These are phyloP conservation scores for Balearica regulorum DNA, from an alignment of 2,797 vertebrate species.

Conservation along the genomic window DNA sequence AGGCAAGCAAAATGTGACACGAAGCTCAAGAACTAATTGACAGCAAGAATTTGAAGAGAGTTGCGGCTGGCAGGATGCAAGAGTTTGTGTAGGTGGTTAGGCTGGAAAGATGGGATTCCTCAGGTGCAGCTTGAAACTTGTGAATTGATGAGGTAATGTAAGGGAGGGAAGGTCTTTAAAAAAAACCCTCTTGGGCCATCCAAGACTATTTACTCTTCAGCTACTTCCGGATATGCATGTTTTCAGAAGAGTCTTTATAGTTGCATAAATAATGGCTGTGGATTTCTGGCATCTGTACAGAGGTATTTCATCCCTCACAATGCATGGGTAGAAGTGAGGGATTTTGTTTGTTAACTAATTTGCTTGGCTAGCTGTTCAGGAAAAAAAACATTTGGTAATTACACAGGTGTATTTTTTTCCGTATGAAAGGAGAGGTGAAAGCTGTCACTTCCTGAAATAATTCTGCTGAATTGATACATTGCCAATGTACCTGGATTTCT, in stretches of 20 bases:
- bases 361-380: neutral
- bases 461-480: neutral
- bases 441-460: neutral
- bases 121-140: neutral
- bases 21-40: neutral
- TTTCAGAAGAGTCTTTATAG: neutral
- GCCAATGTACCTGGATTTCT: neutral
- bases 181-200: neutral
- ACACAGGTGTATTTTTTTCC: neutral
- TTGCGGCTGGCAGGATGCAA: neutral
- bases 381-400: neutral
- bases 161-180: neutral
- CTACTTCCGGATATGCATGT: neutral
- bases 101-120: neutral
- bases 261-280: neutral
- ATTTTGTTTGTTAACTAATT: neutral
- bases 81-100: neutral
- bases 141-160: neutral
- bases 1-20: neutral
- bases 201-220: neutral
- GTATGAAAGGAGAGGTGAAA: neutral
- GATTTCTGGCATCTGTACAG: neutral
- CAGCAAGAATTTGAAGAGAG: neutral
- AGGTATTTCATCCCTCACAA: neutral
- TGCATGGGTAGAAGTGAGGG: neutral